Base-by-base conservation (phyloP, 1,140 invertebrate species). In the Pachypeltis micranthus region DNA sequence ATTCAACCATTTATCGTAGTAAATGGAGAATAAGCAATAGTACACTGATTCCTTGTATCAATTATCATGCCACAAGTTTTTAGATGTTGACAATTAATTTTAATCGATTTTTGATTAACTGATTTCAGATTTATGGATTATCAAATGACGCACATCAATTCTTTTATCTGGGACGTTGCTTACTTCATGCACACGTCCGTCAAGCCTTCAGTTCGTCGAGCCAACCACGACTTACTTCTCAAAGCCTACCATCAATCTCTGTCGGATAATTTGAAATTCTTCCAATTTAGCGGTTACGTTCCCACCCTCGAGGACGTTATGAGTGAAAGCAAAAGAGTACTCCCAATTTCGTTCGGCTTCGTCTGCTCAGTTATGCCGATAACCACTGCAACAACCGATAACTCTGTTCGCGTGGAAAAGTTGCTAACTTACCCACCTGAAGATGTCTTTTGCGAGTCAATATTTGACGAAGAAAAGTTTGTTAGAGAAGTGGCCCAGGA, bases 131-230 rank as follows among this genome's bases (percentile, higher is more conserved):
- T 68, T 7, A 2, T 69, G 1, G 70, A 71, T 58, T 66, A 70
- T 26, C 70, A 70, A 55, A 59, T 67, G 2, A 12, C 55, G 10
- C 55, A 57, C 12, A 64, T 65, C 24, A 59, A 58, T 1, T 68
- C 65, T 23, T 65, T 64, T 12, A 65, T 61, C 7, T 51, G 62
- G 1, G 70, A 71, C 59, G 21, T 71, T 7, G n/a, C 28, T 1
- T 67, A 70, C 44, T 69, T 68, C 54, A 51, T 71, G 14, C 61
- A 63, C 29, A 65, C 63, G 0, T 68, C 66, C 31, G 65, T 63
- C 1, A 51, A 61, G 3, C 23, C 12, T 4, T 58, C 65, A 0
- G 28, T 58, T 2, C 39, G 63, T 25, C 47, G 57, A 44, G 19
- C 23, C 3, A 57, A 57, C 44, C 12, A 44, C 3, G 24, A 28